phyloP scores from a whole-genome alignment of 1,140 invertebrate species.

The Platyscapa corneri region DNA sequence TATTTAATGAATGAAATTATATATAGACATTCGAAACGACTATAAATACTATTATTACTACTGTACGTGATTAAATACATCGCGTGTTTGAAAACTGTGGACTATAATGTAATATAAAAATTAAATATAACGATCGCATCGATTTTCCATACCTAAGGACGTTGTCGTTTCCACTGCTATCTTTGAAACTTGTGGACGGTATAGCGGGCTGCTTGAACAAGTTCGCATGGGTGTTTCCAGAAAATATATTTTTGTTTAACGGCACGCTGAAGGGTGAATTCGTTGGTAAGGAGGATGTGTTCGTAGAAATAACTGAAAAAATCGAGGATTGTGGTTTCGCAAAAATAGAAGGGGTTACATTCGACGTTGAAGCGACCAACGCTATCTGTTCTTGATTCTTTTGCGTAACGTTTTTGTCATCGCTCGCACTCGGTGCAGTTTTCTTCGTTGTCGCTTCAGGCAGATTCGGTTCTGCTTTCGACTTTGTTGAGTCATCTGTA shows the following conservation, averaged over 20 bases:
- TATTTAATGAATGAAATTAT: too few relatives aligned
- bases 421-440: not conserved
- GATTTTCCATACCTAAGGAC: not conserved
- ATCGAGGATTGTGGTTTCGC: not conserved
- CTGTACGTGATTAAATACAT: too few relatives aligned
- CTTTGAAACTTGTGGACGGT: not conserved
- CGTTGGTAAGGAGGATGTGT: slow-evolving; percentile 3
- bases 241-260: slow-evolving; percentile 59
- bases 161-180: too few relatives aligned
- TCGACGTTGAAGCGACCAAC: not conserved
- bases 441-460: not conserved
- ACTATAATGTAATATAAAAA: not conserved
- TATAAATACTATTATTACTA: too few relatives aligned
- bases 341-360: slow-evolving; percentile 1
- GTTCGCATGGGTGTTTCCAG: slow-evolving; percentile 51
- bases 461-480: not conserved
- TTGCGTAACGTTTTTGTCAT: not conserved
- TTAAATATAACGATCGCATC: too few relatives aligned
- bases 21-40: too few relatives aligned
- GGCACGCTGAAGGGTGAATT: slow-evolving; percentile 47
- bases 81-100: not conserved
- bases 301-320: slow-evolving; percentile 10
- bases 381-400: not conserved
- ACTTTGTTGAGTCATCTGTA: not conserved
- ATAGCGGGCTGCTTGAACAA: slow-evolving; percentile 50